Evolutionary conservation across 37 sponge, comb jelly and placozoan genomes (phyloP).

Genomic region (Petrosia ficiformis): DNA sequence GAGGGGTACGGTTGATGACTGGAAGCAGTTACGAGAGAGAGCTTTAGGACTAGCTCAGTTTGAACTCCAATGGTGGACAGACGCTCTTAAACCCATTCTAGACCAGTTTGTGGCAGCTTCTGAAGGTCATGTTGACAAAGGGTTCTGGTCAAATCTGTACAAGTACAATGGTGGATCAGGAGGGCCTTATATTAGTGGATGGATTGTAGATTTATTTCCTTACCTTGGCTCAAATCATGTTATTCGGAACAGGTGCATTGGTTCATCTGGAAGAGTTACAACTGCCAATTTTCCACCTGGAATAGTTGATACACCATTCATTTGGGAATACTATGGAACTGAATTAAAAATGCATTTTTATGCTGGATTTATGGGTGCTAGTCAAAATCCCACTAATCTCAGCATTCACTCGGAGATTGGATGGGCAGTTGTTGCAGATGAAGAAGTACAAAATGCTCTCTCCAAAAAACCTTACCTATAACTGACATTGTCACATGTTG

Average conservation of each 20-base stretch:
- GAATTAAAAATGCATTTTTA: slow-evolving; percentile 40
- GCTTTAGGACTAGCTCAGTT: slow-evolving; percentile 29
- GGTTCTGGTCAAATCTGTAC: slow-evolving; percentile 57
- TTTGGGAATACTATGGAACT: slow-evolving; percentile 10
- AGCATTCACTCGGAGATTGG: no score
- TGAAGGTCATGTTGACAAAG: slow-evolving; percentile 28
- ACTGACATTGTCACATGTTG: no score
- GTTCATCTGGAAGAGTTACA: slow-evolving; percentile 7
- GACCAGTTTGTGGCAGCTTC: slow-evolving; percentile 59
- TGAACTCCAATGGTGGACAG: slow-evolving; percentile 56
- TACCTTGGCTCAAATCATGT: slow-evolving; percentile 1
- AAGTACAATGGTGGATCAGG: slow-evolving; percentile 15
- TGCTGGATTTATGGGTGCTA: no score
- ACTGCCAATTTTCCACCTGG: slow-evolving; percentile 36
- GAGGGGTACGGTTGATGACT: slow-evolving; percentile 52
- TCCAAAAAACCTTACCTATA: no score
- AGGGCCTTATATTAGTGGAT: slow-evolving; percentile 47
- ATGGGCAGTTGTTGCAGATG: no score
- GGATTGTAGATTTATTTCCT: slow-evolving; percentile 50
- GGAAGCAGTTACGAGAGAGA: slow-evolving; percentile 42
- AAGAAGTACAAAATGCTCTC: no score
- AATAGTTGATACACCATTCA: slow-evolving; percentile 37
- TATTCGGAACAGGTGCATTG: slow-evolving; percentile 7
- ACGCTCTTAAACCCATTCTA: slow-evolving; percentile 21
- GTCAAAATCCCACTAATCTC: no score